phyloP scores from a whole-genome alignment of 2,113 vertebrate species.

The Willisornis vidua region DNA sequence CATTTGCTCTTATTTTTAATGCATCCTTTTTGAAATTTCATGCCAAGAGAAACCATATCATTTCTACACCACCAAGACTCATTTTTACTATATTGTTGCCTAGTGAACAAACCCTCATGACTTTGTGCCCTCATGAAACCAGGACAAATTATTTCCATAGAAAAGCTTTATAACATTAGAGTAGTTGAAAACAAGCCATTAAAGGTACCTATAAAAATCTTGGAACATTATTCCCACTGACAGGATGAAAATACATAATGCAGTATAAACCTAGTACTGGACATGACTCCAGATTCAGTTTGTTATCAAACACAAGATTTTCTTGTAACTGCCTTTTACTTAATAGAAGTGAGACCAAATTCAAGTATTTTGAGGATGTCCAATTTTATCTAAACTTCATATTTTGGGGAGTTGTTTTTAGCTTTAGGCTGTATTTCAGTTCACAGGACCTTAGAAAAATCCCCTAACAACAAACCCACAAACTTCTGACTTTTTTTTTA shows the following conservation, averaged over 20 bases:
- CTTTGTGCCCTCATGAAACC: background rate
- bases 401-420: background rate
- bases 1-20: background rate
- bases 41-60: background rate
- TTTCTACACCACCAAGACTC: background rate
- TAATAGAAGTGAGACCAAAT: background rate
- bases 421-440: background rate
- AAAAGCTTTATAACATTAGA: background rate
- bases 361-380: constrained; percentile 29
- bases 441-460: constrained; percentile 1
- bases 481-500: background rate
- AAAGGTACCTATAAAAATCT: background rate
- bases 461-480: background rate
- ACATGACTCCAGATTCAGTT: background rate
- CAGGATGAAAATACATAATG: background rate
- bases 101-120: background rate
- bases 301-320: background rate
- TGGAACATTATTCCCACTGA: background rate
- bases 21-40: background rate
- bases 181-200: background rate
- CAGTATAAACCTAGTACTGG: background rate
- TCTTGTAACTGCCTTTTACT: background rate
- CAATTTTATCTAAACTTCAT: background rate
- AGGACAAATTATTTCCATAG: background rate
- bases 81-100: background rate